Evolutionary conservation across 1,140 invertebrate genomes (phyloP).

Genomic region (Ceratina japonica): DNA sequence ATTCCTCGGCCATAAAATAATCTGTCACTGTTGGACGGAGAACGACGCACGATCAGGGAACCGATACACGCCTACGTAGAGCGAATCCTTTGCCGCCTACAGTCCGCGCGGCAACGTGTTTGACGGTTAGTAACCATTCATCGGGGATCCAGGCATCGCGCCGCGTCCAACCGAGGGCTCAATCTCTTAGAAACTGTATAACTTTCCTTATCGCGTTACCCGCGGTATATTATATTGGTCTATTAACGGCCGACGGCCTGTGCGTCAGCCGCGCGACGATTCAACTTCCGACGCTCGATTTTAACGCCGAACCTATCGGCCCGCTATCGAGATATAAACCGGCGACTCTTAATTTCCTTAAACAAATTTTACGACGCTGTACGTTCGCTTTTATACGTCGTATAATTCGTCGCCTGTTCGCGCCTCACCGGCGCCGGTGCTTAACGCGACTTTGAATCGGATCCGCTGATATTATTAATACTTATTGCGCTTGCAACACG

Average conservation of each 20-base stretch:
- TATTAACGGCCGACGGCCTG: background rate
- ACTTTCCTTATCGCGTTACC: constrained; percentile 15
- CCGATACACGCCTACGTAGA: constrained; percentile 20
- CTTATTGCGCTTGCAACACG: too few relatives aligned
- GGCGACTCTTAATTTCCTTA: too few relatives aligned
- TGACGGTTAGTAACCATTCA: constrained; percentile 1
- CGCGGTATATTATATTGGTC: background rate
- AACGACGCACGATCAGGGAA: constrained; percentile 25
- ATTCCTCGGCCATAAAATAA: constrained; percentile 34
- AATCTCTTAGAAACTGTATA: constrained; percentile 2
- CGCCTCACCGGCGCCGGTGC: too few relatives aligned
- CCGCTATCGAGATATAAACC: too few relatives aligned
- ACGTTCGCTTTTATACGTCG: too few relatives aligned
- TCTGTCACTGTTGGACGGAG: constrained; percentile 20
- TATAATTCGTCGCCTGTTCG: too few relatives aligned
- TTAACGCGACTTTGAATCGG: too few relatives aligned
- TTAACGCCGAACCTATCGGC: too few relatives aligned
- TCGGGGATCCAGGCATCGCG: background rate
- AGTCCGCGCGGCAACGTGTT: constrained; percentile 6
- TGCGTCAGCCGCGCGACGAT: background rate
- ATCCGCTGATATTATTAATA: too few relatives aligned
- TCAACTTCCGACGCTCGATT: background rate
- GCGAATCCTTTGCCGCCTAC: constrained; percentile 33
- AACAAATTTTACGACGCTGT: too few relatives aligned
- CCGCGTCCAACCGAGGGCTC: background rate